These are phyloP conservation scores for Anniella stebbinsi DNA, from an alignment of 2,797 vertebrate genomes.

Conservation along the genomic window DNA sequence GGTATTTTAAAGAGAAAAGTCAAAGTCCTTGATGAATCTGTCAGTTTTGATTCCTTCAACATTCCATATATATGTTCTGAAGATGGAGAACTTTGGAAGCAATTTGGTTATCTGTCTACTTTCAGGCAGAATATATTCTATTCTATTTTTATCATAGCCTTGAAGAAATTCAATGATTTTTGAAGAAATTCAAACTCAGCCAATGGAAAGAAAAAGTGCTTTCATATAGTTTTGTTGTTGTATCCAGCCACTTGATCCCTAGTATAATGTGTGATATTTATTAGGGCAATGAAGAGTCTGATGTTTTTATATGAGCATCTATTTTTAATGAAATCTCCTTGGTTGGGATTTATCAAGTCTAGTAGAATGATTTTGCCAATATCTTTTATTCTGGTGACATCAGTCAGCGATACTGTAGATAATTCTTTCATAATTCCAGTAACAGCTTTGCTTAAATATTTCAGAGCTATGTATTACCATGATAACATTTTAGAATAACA, in stretches of 20 bases:
- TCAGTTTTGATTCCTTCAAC: too few relatives aligned
- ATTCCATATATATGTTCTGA: too few relatives aligned
- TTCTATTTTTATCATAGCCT: conserved; percentile 8
- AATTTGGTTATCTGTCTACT: background rate
- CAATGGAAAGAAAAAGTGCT: conserved; percentile 3
- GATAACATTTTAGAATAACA: background rate
- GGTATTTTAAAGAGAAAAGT: too few relatives aligned
- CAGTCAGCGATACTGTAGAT: conserved; percentile 8
- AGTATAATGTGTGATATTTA: conserved; percentile 14
- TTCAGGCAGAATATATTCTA: conserved; percentile 11
- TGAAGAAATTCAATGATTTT: conserved; percentile 25
- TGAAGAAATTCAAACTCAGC: conserved; percentile 1
- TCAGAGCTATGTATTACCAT: background rate
- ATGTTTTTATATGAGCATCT: conserved; percentile 14
- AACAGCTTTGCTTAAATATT: conserved; percentile 33
- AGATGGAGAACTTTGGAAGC: background rate
- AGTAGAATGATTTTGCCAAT: conserved; percentile 36
- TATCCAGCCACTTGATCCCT: conserved; percentile 1
- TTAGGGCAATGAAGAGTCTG: conserved; percentile 24
- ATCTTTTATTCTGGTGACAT: background rate
- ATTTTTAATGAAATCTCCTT: conserved; percentile 38
- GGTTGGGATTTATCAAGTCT: conserved; percentile 12
- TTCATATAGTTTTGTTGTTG: background rate
- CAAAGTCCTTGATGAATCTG: too few relatives aligned
- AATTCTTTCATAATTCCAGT: background rate